phyloP scores from a whole-genome alignment of 2,888 invertebrate genomes.

The Synanthedon formicaeformis region DNA sequence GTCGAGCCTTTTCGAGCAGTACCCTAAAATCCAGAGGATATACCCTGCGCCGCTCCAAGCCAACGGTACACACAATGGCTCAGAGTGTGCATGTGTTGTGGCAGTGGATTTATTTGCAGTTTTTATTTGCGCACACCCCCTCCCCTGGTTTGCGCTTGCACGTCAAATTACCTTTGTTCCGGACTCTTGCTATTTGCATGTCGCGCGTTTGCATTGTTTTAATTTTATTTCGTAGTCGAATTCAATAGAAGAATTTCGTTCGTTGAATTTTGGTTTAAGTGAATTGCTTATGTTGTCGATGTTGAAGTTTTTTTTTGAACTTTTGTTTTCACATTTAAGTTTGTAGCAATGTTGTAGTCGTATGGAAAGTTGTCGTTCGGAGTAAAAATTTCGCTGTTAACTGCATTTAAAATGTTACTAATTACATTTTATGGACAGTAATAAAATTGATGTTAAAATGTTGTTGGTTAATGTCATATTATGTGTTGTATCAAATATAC shows the following conservation, averaged over 20 bases:
- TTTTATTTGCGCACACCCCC: constrained; percentile 28
- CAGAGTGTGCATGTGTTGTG: constrained; percentile 40
- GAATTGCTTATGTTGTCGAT: background rate
- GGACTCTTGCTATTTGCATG: constrained; percentile 49
- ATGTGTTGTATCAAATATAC: too few species aligned
- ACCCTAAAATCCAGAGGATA: constrained; percentile 81
- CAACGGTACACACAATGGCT: constrained; percentile 40
- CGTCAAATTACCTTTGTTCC: constrained; percentile 47
- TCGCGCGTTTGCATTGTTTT: constrained; percentile 43
- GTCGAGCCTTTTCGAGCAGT: constrained; percentile 78
- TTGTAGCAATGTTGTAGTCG: background rate
- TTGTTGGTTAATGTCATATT: too few species aligned
- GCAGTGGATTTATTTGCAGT: constrained; percentile 36
- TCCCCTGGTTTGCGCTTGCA: constrained; percentile 41
- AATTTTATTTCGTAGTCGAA: constrained; percentile 33
- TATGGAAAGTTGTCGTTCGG: background rate
- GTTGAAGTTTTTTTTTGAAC: background rate
- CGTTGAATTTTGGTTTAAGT: constrained; percentile 16
- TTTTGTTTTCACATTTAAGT: background rate
- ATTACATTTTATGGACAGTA: background rate
- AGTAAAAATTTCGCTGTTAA: background rate
- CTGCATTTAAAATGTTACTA: background rate
- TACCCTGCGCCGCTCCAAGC: constrained; percentile 75
- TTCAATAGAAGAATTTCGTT: constrained; percentile 23
- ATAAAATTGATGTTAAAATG: too few species aligned